A percentile compares a stretch with the other conserved stretches of the same genome.
These are phyloP conservation scores for Sipha maydis DNA, from an alignment of 2,888 invertebrate genomes.

Conservation along the genomic window DNA sequence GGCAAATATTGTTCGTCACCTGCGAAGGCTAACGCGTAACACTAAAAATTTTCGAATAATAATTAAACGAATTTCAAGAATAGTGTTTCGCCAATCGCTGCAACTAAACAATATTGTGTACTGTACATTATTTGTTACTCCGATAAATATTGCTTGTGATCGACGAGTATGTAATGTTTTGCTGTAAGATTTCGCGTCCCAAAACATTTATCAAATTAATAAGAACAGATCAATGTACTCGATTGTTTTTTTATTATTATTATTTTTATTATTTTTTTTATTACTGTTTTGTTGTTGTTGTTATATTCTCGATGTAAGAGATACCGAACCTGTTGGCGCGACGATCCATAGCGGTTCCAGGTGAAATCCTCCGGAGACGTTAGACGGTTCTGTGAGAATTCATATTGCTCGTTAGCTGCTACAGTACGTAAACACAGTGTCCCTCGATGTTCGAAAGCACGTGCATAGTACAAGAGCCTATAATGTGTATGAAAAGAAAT, in stretches of 20 bases:
- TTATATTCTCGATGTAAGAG: conserved; percentile 23
- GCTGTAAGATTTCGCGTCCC: conserved; percentile 2
- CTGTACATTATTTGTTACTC: neutral
- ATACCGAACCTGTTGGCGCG: conserved; percentile 55
- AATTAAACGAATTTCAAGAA: too few species aligned
- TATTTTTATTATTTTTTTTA: neutral
- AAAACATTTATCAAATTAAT: conserved; percentile 14
- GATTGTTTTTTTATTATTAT: conserved; percentile 4
- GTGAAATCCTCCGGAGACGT: conserved; percentile 53
- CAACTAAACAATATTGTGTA: neutral
- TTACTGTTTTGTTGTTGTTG: neutral
- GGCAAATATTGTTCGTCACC: too few species aligned
- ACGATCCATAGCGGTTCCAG: conserved; percentile 56
- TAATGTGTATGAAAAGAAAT: too few species aligned
- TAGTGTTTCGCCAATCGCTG: neutral
- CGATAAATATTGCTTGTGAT: neutral
- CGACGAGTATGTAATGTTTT: neutral
- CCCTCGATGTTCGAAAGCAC: neutral
- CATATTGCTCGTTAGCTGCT: conserved; percentile 28
- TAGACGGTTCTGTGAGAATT: conserved; percentile 40
- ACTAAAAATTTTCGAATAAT: too few species aligned
- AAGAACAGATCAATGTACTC: conserved; percentile 49
- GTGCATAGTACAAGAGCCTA: neutral
- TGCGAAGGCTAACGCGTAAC: too few species aligned
- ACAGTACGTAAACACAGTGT: neutral